Evolutionary conservation across 2,888 invertebrate genomes (phyloP).

Genomic region (Eupithecia subumbrata): DNA sequence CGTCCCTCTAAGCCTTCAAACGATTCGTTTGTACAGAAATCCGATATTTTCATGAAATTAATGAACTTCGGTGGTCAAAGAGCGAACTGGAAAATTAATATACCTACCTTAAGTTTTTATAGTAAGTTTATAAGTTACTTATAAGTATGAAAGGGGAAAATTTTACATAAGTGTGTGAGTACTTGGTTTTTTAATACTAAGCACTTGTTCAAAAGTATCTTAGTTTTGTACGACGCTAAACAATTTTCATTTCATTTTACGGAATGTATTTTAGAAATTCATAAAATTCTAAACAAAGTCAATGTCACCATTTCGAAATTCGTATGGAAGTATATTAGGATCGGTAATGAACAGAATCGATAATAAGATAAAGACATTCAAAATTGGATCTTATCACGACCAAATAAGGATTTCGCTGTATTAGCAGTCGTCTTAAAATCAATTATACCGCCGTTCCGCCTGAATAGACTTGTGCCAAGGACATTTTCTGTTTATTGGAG

Average conservation of each 20-base stretch:
- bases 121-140: neutral
- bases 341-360: slow-evolving; percentile 10
- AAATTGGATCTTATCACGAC: slow-evolving; percentile 36
- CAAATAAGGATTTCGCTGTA: slow-evolving; percentile 23
- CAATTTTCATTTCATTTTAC: neutral
- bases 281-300: neutral
- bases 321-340: neutral
- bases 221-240: neutral
- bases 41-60: slow-evolving; percentile 37
- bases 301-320: neutral
- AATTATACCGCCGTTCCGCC: slow-evolving; percentile 49
- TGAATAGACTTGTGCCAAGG: slow-evolving; percentile 48
- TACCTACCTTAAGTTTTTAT: neutral
- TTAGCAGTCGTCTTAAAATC: slow-evolving; percentile 42
- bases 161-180: neutral
- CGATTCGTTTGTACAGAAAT: slow-evolving; percentile 13
- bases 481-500: slow-evolving; percentile 52
- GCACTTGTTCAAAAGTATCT: neutral
- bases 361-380: slow-evolving; percentile 3
- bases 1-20: neutral
- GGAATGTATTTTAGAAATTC: neutral
- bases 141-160: neutral
- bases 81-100: slow-evolving; percentile 5
- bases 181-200: neutral
- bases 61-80: slow-evolving; percentile 31